Evolutionary conservation across 2,888 invertebrate species (phyloP).

Genomic region (Troides helena): DNA sequence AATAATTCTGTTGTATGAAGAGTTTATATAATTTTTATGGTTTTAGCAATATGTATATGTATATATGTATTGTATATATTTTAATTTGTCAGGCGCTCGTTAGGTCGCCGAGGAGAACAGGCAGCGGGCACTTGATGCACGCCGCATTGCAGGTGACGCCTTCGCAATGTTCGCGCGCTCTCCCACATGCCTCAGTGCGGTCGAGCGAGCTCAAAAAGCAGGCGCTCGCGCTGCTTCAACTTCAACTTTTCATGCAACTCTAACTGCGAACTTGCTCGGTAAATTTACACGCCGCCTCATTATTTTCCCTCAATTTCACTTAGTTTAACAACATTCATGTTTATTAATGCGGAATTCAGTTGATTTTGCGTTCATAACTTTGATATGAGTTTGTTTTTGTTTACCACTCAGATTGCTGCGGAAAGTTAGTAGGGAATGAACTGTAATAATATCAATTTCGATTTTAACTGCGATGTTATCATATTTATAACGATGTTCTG

Average conservation of each 20-base stretch:
- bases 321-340: constrained; percentile 29
- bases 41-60: not conserved
- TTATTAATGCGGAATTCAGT: constrained; percentile 26
- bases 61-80: not conserved
- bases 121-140: constrained; percentile 27
- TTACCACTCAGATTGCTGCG: constrained; percentile 6
- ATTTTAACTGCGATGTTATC: not conserved
- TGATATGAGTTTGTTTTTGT: constrained; percentile 23
- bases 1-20: not conserved
- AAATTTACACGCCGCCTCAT: constrained; percentile 29
- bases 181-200: constrained; percentile 22
- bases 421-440: constrained; percentile 1
- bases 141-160: constrained; percentile 31
- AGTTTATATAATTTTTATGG: not conserved
- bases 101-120: constrained; percentile 13
- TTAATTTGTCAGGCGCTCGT: constrained; percentile 5
- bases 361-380: constrained; percentile 21
- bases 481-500: too few relatives aligned
- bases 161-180: constrained; percentile 19
- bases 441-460: constrained; percentile 1
- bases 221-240: constrained; percentile 29
- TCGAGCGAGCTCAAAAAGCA: constrained; percentile 28
- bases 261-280: constrained; percentile 28
- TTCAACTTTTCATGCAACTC: constrained; percentile 29
- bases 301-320: constrained; percentile 32